These are phyloP conservation scores for Craniophora ligustri DNA, from an alignment of 2,888 invertebrate genomes.

Conservation along the genomic window DNA sequence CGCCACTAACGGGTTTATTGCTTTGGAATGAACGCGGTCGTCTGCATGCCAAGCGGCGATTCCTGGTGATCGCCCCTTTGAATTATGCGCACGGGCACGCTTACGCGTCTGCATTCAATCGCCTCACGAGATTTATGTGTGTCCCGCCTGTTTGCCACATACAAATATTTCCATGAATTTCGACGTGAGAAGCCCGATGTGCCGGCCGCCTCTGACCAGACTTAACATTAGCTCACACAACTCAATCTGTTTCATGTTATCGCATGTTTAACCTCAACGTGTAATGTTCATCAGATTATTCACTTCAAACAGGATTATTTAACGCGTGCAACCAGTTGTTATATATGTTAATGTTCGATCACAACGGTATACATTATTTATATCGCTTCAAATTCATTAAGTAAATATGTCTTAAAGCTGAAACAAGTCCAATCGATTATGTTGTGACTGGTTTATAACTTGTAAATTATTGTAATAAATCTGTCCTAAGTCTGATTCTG, in stretches of 20 bases:
- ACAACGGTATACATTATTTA: slow-evolving; percentile 20
- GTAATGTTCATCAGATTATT: slow-evolving; percentile 25
- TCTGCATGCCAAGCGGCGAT: slow-evolving; percentile 85
- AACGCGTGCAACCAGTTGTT: slow-evolving; percentile 25
- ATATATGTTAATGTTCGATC: slow-evolving; percentile 27
- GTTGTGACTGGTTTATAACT: slow-evolving; percentile 15
- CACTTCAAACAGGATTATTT: slow-evolving; percentile 32
- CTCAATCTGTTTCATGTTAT: slow-evolving; percentile 41
- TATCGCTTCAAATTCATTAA: slow-evolving; percentile 25
- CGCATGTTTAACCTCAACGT: slow-evolving; percentile 30
- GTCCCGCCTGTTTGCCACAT: slow-evolving; percentile 72
- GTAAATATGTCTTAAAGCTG: slow-evolving; percentile 24
- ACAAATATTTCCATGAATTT: slow-evolving; percentile 79
- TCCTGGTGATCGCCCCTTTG: slow-evolving; percentile 86
- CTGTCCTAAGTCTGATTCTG: not conserved
- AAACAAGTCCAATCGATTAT: slow-evolving; percentile 14
- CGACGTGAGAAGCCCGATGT: slow-evolving; percentile 64
- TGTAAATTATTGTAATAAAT: slow-evolving; percentile 10
- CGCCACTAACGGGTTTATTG: slow-evolving; percentile 84
- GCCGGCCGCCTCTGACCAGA: slow-evolving; percentile 34
- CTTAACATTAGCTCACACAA: slow-evolving; percentile 27
- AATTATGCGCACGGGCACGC: slow-evolving; percentile 85
- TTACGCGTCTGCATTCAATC: slow-evolving; percentile 83
- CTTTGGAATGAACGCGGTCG: slow-evolving; percentile 79
- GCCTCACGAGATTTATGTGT: slow-evolving; percentile 80